Conservation (phyloP, 2,113 vertebrate genomes). For the Pachyramphus minor region DNA sequence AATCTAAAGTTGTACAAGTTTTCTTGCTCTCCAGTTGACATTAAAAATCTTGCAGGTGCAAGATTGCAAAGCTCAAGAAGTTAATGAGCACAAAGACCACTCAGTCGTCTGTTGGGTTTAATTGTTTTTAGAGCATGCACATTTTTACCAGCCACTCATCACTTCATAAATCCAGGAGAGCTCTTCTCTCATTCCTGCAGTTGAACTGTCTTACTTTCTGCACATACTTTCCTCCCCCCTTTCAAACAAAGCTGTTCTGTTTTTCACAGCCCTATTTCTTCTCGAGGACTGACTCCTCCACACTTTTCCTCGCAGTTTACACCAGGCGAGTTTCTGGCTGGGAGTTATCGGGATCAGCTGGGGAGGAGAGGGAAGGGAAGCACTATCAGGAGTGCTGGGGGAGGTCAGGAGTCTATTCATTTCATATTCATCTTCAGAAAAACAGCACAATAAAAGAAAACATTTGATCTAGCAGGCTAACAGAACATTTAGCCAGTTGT, state of each 20-base stretch:
- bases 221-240: constrained; percentile 72
- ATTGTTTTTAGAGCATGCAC: constrained; percentile 66
- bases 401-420: constrained; percentile 72
- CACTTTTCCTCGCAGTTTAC: constrained; percentile 65
- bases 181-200: constrained; percentile 65
- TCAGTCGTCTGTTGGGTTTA: constrained; percentile 51
- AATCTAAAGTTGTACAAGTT: constrained; percentile 57
- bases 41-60: constrained; percentile 68
- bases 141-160: constrained; percentile 60
- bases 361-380: constrained; percentile 65
- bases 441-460: constrained; percentile 69
- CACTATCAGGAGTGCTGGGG: constrained; percentile 40
- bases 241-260: constrained; percentile 77
- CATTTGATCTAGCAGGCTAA: constrained; percentile 62
- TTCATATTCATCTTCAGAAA: constrained; percentile 72
- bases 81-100: constrained; percentile 66
- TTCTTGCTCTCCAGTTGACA: constrained; percentile 60
- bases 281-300: constrained; percentile 73
- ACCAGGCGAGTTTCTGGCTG: constrained; percentile 69
- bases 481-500: constrained; percentile 62
- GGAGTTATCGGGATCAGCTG: constrained; percentile 69
- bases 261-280: constrained; percentile 69
- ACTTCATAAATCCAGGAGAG: constrained; percentile 67
- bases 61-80: constrained; percentile 64
- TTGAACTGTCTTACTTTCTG: constrained; percentile 65